phyloP scores from a whole-genome alignment of 2,113 vertebrate species.

The Trochalopteron elliotii region DNA sequence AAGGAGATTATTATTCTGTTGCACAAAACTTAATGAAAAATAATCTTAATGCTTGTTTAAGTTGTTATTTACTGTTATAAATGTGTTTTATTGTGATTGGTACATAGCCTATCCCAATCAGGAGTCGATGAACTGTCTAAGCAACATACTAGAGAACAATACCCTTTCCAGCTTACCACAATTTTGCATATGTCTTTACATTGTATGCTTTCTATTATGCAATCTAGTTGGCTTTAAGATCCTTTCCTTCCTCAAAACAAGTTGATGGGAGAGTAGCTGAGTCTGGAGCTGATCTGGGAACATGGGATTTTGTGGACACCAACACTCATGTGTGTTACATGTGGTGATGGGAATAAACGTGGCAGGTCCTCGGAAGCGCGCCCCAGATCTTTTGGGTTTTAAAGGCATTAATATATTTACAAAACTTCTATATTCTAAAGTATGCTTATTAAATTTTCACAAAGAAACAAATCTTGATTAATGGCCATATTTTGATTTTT shows the following conservation, averaged over 20 bases:
- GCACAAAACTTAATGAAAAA: not conserved
- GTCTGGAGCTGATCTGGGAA: not conserved
- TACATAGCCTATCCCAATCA: not conserved
- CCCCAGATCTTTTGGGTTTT: not conserved
- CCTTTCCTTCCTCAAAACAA: not conserved
- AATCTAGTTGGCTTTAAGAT: not conserved
- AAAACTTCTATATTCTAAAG: not conserved
- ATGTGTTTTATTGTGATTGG: not conserved
- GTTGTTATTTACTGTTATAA: not conserved
- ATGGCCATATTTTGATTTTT: not conserved
- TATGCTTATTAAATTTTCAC: not conserved
- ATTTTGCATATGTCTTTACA: not conserved
- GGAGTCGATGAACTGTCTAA: not conserved
- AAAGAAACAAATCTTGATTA: not conserved
- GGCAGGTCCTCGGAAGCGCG: not conserved
- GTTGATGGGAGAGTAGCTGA: not conserved
- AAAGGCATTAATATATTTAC: not conserved
- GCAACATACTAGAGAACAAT: not conserved
- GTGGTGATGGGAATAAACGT: fast-evolving
- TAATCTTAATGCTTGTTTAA: not conserved
- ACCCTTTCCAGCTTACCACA: not conserved
- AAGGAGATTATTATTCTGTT: not conserved
- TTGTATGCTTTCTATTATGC: not conserved
- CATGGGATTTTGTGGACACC: not conserved
- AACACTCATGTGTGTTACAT: fast-evolving